Evolutionary conservation across 2,888 invertebrate genomes (phyloP), one percentile per base, ranked within the genome.

Genomic region (Sinhomidia bicolor): DNA sequence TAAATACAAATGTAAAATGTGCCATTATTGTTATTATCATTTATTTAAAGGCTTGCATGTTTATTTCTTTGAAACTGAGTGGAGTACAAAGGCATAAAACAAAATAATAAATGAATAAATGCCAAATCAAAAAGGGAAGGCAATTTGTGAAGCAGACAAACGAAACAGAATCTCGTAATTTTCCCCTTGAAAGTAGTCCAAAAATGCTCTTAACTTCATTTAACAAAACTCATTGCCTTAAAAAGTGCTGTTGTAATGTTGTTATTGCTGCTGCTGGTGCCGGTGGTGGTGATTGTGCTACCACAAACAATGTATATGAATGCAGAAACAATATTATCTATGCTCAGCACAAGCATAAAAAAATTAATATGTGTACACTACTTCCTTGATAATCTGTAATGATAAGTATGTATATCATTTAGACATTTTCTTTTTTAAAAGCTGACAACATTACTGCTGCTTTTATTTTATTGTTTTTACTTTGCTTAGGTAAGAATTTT

Each of bases 131-230:
- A 74, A n/a, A n/a, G n/a, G 26, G 17, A 20, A 65, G 65, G 17
- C 65, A 65, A 36, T 36, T 12, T 14, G 0, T n/a, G 9, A 9
- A 32, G 36, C 17, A 17, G 32, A 36, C 36, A 29, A 65, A 17
- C 32, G 36, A 65, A 36, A 29, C 62, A 65, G 1, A 65, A 9
- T 65, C 9, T 65, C n/a, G 36, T 12, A 60, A 60, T 78, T 81
- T 82, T 68, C 23, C 81, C 54, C 68, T 83, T 83, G 83, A 83
- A 71, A 36, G 54, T 83, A 60, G 83, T 83, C 83, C 83, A 83
- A 83, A 71, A 71, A 41, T 44, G 44, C 14, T 32, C 9, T 65
- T 65, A 65, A 65, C n/a, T 51, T 51, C 51, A 17, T 51, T n/a
- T 51, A 6, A 12, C 51, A 51, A 51, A 51, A 51, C 51, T 5